Percentiles rank a stretch among this genome's conserved stretches.
These are phyloP conservation scores for Ammospiza nelsoni DNA, from an alignment of 2,113 vertebrate species.

Conservation along the genomic window DNA sequence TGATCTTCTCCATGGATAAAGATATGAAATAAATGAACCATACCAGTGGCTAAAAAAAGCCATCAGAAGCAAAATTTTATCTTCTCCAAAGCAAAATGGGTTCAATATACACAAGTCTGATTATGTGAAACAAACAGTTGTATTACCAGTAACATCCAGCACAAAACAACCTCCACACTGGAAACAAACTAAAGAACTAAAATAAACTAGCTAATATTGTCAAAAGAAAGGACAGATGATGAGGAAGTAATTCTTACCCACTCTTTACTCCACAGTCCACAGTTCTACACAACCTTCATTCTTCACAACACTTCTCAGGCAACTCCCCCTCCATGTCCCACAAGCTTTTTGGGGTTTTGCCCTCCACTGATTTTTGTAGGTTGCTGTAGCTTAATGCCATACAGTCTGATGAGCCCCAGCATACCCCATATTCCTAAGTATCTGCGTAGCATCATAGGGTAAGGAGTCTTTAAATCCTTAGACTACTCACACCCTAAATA, in stretches of 20 bases:
- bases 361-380: neutral
- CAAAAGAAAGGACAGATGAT: neutral
- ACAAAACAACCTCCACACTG: neutral
- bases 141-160: neutral
- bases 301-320: neutral
- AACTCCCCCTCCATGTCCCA: neutral
- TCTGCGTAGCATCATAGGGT: rapidly evolving
- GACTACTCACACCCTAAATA: neutral
- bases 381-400: neutral
- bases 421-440: neutral
- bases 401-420: neutral
- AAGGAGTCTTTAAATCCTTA: neutral
- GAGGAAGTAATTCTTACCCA: neutral
- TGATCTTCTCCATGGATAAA: neutral
- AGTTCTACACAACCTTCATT: neutral
- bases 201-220: neutral
- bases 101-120: neutral
- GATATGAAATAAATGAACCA: neutral
- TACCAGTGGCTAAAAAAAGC: neutral
- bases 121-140: neutral
- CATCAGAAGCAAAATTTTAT: neutral
- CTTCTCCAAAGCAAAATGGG: neutral
- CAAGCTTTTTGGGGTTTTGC: neutral
- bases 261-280: neutral
- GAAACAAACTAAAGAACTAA: neutral